Evolutionary conservation across 1,140 invertebrate species (phyloP).

Genomic region (Nebria ingens): DNA sequence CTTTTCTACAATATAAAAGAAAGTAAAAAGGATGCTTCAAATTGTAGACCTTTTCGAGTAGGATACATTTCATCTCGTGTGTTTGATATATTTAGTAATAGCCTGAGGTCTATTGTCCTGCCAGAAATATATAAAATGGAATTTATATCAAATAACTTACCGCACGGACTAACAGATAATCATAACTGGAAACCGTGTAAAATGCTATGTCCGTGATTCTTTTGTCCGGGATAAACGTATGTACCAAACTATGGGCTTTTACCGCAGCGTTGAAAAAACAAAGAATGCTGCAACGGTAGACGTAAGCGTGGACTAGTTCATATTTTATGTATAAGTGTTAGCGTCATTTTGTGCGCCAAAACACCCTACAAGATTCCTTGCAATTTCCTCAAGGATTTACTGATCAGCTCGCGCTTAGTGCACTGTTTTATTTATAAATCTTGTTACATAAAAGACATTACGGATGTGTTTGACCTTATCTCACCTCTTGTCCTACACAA

Average conservation of each 20-base stretch:
- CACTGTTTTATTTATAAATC: constrained; percentile 8
- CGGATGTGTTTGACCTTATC: too few relatives aligned
- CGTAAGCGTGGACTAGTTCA: neutral
- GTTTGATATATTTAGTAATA: too few relatives aligned
- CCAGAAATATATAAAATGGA: too few relatives aligned
- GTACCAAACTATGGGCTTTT: neutral
- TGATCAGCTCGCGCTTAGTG: neutral
- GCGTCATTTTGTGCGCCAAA: neutral
- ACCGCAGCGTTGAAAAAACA: too few relatives aligned
- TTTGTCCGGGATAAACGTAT: neutral
- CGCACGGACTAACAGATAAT: neutral
- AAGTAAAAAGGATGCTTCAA: too few relatives aligned
- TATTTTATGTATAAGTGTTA: constrained; percentile 7
- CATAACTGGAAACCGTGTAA: neutral
- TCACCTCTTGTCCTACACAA: too few relatives aligned
- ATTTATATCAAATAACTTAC: neutral
- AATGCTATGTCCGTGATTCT: neutral
- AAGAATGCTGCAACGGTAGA: neutral
- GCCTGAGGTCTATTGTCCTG: too few relatives aligned
- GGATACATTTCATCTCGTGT: too few relatives aligned
- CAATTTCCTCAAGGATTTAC: constrained; percentile 6
- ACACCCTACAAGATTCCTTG: constrained; percentile 1
- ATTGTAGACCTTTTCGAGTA: too few relatives aligned
- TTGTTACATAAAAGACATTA: too few relatives aligned
- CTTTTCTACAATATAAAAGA: too few relatives aligned